Evolutionary conservation across 2,113 vertebrate species (phyloP), one percentile per base, ranked within the genome.

Genomic region (Neotragus moschatus): DNA sequence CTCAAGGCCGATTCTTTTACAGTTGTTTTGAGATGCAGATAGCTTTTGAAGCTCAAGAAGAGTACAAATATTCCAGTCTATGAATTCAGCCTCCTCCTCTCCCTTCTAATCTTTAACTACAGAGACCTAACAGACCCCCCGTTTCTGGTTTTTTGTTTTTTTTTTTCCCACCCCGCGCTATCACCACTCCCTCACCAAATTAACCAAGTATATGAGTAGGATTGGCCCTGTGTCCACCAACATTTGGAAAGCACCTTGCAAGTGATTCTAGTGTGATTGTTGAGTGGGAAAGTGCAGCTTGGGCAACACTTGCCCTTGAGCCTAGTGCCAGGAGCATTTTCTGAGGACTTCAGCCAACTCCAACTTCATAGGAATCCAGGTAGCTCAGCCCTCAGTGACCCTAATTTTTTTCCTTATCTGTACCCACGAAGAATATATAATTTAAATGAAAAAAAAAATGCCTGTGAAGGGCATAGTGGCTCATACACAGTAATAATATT

Each of bases 321-420:
- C 5, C 1, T 28, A n/a, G 39, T 13, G 4, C 21, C 25, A 1
- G 70, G 51, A 47, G 10, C 21, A 4, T 2, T 1, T 17, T 14
- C 23, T 60, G 75, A 14, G 12, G 45, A 55, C 21, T 49, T n/a
- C 45, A 33, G 5, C 26, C 55, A 47, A 36, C 2, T 12, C 49
- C 5, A 25, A 6, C 19, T 70, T 6, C 4, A n/a, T 1, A 60
- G 14, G 25, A 60, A 7, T 84, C 17, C 25, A 43, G 36, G 15
- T 33, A 45, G n/a, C 30, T 36, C 53, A 2, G 2, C 15, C 28
- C 16, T 25, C 6, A 2, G 39, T 0, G 25, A 61, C n/a, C 10
- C n/a, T 39, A 82, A 55, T 56, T 43, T 17, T 49, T 53, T 39
- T 61, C 21, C 0, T 79, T 36, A 45, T 77, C 86, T n/a, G 49